These are phyloP conservation scores for Dendropsophus ebraccatus DNA, from an alignment of 2,113 vertebrate genomes.

Conservation along the genomic window DNA sequence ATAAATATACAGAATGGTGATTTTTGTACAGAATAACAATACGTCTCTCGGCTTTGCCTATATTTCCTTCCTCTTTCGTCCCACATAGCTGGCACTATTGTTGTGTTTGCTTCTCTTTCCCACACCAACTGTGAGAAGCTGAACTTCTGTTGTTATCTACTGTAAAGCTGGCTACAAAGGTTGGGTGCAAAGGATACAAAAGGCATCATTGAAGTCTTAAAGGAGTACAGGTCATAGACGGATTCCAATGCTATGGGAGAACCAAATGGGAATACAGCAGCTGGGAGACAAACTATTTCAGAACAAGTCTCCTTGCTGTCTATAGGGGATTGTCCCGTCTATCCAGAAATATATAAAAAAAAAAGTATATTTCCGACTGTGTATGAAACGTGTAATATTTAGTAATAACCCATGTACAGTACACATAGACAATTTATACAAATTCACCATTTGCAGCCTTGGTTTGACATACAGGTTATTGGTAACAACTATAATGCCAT, in stretches of 20 bases:
- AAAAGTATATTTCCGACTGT: not conserved
- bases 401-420: not conserved
- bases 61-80: conserved; percentile 47
- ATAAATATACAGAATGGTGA: not conserved
- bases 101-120: conserved; percentile 10
- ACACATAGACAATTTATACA: not conserved
- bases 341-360: not conserved
- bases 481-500: not conserved
- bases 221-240: not conserved
- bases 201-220: conserved; percentile 17
- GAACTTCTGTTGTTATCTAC: conserved; percentile 44
- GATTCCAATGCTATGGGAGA: not conserved
- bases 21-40: not conserved
- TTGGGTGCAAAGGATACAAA: conserved; percentile 3
- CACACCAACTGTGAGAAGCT: conserved; percentile 29
- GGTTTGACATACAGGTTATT: not conserved
- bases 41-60: not conserved
- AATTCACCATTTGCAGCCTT: not conserved
- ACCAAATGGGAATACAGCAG: conserved; percentile 2
- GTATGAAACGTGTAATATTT: not conserved
- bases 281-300: not conserved
- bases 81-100: conserved; percentile 32
- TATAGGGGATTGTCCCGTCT: not conserved
- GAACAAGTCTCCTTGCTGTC: not conserved
- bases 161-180: conserved; percentile 20